Evolutionary conservation across 2,888 invertebrate genomes (phyloP), one percentile per base, ranked within the genome.

Genomic region (Dioctria linearis): DNA sequence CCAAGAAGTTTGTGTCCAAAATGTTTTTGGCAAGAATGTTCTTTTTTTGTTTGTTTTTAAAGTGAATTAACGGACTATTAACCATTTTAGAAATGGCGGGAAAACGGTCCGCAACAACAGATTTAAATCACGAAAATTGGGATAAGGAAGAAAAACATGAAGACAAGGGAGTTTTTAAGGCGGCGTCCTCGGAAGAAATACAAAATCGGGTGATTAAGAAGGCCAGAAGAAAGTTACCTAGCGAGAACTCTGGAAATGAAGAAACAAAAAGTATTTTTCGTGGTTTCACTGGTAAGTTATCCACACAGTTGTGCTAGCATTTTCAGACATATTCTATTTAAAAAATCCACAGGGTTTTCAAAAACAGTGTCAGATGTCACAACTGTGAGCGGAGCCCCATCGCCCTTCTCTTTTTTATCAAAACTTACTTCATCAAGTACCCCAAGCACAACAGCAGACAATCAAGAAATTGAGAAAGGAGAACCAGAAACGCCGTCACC

Each of bases 121-220:
- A 96, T 80, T 88, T 97, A 83, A 96, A 94, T 88, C 95, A 94
- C 85, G 94, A 95, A 9, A 96, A 96, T 87, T 96, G 96, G 96
- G 93, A 96, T 86, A 90, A 92, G 81, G 95, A 95, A 79, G 94
- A 95, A 2, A 93, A 93, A 73, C 90, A 91, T 0, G 95, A 96
- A 86, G 94, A 95, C 85, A 92, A 93, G 83, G 96, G 96, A 6
- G 91, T 90, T 51, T 96, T 96, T 87, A 90, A 90, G 84, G 93
- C 93, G 13, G 92, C 94, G 2, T 82, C 92, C 0, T 92, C 93
- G 54, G 94, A 95, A 67, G 91, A 93, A 82, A 87, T 98, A 39
- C 93, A 94, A 85, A 92, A 91, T 84, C 92, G 98, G 86, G 92
- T 94, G 80, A 94, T 97, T 71, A 94, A 93, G 88, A 93, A 93